These are phyloP conservation scores for Musca vetustissima DNA, from an alignment of 1,140 invertebrate species.

Conservation along the genomic window DNA sequence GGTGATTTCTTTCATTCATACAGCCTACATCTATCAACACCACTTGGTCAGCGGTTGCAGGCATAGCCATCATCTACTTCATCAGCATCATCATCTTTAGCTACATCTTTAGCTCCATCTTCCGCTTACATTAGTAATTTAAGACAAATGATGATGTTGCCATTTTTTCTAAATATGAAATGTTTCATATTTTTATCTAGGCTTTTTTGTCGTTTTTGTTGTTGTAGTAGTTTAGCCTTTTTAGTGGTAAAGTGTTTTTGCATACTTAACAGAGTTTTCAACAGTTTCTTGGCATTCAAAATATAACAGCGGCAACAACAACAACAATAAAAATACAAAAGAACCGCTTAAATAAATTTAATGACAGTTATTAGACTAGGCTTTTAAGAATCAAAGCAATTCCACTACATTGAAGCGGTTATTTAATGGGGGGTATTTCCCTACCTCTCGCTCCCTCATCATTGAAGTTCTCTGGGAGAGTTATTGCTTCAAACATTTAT, in stretches of 20 bases:
- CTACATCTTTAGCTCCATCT: too few relatives aligned
- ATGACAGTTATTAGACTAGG: constrained; percentile 15
- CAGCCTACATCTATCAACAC: too few relatives aligned
- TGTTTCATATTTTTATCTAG: constrained; percentile 8
- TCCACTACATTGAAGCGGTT: too few relatives aligned
- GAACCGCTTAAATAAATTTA: constrained; percentile 10
- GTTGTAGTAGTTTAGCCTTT: background rate
- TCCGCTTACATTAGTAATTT: constrained; percentile 3
- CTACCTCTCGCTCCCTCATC: too few relatives aligned
- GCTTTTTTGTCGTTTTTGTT: background rate
- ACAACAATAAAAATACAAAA: background rate
- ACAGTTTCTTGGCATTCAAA: background rate
- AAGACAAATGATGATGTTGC: constrained; percentile 22
- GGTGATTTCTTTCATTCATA: background rate
- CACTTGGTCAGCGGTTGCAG: too few relatives aligned
- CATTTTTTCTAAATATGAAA: background rate
- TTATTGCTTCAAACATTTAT: too few relatives aligned
- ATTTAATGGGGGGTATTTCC: too few relatives aligned
- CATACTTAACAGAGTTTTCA: background rate
- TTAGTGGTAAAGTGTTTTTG: background rate
- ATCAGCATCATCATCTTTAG: background rate
- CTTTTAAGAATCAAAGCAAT: too few relatives aligned
- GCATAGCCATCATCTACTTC: too few relatives aligned
- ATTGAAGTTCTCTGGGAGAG: too few relatives aligned
- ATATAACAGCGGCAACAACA: too few relatives aligned